A percentile compares a stretch with the other conserved stretches of the same genome.
Conservation (phyloP, 2,797 vertebrate genomes). For the Cossypha heuglini region DNA sequence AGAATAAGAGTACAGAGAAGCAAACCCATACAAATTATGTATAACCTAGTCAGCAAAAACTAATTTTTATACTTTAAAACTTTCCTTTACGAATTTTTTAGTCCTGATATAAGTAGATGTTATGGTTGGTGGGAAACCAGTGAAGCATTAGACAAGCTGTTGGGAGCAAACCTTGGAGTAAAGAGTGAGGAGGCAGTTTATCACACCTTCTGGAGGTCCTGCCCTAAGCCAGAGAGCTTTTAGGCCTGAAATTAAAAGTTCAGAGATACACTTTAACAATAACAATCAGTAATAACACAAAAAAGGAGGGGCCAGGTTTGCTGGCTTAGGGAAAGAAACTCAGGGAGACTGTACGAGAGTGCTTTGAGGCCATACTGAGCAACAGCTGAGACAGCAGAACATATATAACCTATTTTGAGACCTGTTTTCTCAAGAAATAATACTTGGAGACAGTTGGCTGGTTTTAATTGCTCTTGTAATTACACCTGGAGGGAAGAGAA, state of each 20-base stretch:
- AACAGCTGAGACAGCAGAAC: background rate
- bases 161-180: background rate
- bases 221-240: background rate
- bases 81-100: background rate
- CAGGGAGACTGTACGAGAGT: background rate
- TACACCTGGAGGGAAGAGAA: slow-evolving; percentile 54
- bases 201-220: background rate
- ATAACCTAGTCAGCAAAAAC: background rate
- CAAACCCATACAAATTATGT: background rate
- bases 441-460: slow-evolving; percentile 34
- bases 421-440: slow-evolving; percentile 34
- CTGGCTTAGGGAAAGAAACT: background rate
- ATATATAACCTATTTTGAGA: background rate
- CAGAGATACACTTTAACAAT: background rate
- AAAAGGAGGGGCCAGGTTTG: background rate
- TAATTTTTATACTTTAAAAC: background rate
- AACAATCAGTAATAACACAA: background rate
- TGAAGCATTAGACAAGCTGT: background rate
- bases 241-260: background rate
- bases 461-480: slow-evolving; percentile 50
- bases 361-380: background rate
- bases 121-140: background rate
- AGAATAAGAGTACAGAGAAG: background rate
- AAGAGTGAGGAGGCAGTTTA: background rate
- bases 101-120: background rate